Evolutionary conservation across 2,113 vertebrate species (phyloP).

Genomic region (Pteronura brasiliensis): DNA sequence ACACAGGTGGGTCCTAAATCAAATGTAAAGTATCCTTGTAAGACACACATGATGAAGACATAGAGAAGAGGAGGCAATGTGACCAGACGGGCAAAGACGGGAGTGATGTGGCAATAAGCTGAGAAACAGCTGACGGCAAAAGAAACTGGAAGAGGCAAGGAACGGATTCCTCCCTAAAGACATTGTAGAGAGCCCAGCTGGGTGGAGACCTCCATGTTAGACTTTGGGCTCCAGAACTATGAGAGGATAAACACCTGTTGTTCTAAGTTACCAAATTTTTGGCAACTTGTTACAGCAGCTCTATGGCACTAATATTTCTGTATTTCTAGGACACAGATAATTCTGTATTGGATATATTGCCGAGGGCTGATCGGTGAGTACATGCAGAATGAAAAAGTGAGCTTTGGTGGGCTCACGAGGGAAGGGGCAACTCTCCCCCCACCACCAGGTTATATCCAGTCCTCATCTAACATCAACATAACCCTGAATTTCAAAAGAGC

Average conservation of each 20-base stretch:
- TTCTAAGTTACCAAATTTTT: background rate
- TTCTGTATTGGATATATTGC: background rate
- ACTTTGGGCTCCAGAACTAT: background rate
- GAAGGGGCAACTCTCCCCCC: background rate
- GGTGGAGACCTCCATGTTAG: background rate
- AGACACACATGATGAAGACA: background rate
- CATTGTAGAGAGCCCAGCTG: background rate
- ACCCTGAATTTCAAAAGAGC: background rate
- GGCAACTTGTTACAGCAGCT: background rate
- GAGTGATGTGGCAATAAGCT: background rate
- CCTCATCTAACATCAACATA: background rate
- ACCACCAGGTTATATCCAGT: background rate
- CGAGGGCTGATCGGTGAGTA: background rate
- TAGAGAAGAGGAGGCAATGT: background rate
- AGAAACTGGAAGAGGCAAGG: background rate
- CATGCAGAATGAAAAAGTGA: background rate
- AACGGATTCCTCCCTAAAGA: background rate
- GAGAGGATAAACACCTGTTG: background rate
- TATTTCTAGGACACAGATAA: too few species aligned
- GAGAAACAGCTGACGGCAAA: background rate
- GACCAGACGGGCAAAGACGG: background rate
- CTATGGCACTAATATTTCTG: background rate
- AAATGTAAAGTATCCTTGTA: background rate
- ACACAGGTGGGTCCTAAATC: background rate
- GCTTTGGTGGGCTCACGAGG: background rate